These are phyloP conservation scores for Heliconius eleuchia DNA, from an alignment of 1,140 invertebrate species.

Conservation along the genomic window DNA sequence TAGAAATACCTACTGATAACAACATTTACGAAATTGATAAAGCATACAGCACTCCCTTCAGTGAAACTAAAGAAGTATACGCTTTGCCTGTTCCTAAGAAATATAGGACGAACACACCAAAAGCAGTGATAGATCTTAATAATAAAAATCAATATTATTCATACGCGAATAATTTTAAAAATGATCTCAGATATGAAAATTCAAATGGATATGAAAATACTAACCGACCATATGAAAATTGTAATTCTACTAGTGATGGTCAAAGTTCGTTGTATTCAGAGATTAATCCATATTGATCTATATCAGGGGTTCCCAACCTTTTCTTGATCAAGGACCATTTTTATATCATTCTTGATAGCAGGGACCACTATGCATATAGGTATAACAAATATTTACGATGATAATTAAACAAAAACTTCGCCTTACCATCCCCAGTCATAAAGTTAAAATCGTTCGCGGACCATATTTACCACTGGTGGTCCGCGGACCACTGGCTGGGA, in stretches of 20 bases:
- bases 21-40: not conserved
- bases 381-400: too few species aligned
- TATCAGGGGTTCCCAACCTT: too few species aligned
- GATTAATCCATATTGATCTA: not conserved
- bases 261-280: not conserved
- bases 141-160: conserved; percentile 1
- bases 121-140: not conserved
- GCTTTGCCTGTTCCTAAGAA: not conserved
- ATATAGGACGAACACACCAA: conserved; percentile 2
- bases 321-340: too few species aligned
- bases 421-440: too few species aligned
- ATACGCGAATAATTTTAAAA: not conserved
- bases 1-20: not conserved
- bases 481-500: too few species aligned
- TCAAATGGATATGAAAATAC: not conserved
- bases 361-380: too few species aligned
- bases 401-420: too few species aligned
- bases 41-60: not conserved
- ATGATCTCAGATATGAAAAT: not conserved
- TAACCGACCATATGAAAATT: too few species aligned
- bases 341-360: too few species aligned
- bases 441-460: too few species aligned
- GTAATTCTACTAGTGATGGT: not conserved
- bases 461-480: too few species aligned
- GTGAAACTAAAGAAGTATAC: not conserved